Base-by-base conservation (phyloP, 2,797 vertebrate genomes). In the Aulostomus chinensis region DNA sequence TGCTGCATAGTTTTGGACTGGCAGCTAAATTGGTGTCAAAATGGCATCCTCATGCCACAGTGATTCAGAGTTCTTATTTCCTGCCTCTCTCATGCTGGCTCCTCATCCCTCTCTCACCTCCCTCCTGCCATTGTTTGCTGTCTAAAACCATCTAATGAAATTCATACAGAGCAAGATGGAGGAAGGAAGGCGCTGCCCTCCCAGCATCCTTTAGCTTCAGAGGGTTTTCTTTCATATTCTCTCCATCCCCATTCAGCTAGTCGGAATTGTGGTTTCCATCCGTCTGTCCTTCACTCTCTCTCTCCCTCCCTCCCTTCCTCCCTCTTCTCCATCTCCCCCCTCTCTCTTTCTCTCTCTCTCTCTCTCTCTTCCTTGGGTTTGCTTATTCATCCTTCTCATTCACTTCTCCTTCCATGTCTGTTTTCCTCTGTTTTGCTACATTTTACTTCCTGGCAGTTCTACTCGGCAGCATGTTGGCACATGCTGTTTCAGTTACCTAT, bases 21-120 rank as follows among this genome's bases (percentile, higher is more conserved):
- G 41, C 1, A 21, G 57, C 70, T 78, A 80, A 81, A 78, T 85
- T 84, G 58, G 69, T 77, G 71, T 81, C 82, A 75, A 74, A 81
- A 73, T 67, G 26, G 58, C 73, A 64, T 68, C 58, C 58, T 71
- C 64, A 48, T 59, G 65, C 69, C 74, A 65, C 72, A 77, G 34
- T 64, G 55, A 78, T 65, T 80, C 60, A 62, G 48, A 76, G 70
- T 73, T 58, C 58, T 47, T 72, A 69, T 76, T 71, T 74, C 68
- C 55, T 46, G 20, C 10, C 26, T 14, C 26, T 30, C 22, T 45
- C 25, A 47, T 20, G 18, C 52, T 26, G 41, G 54, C 42, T 28
- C 26, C 25, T 38, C 39, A 24, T 67, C 33, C 15, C 20, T 61
- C 42, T 58, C 61, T 47, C 39, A 39, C 58, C 29, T 49, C 43